Evolutionary conservation across 92 coral and sea anemone species (phyloP).

Genomic region (Blastomussa wellsi): DNA sequence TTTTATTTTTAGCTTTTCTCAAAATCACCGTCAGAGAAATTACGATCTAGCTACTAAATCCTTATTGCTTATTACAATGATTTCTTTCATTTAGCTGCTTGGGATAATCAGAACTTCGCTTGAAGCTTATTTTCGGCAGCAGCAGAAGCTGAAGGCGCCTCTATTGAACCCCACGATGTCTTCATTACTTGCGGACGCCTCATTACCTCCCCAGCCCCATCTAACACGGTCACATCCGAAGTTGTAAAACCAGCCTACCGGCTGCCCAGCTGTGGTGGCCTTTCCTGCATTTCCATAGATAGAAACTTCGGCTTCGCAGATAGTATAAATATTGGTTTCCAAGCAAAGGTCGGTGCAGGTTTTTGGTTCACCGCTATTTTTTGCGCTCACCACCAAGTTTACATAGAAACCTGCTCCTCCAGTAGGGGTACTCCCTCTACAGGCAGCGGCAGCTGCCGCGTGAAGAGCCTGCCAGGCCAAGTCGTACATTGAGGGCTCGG

Average conservation of each 20-base stretch:
- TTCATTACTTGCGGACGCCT: neutral
- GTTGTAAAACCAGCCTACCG: neutral
- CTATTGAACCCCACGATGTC: no score
- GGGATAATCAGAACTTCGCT: no score
- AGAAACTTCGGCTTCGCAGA: neutral
- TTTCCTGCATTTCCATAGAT: neutral
- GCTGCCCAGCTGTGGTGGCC: neutral
- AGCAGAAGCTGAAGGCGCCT: no score
- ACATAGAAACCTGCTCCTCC: neutral
- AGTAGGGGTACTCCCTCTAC: neutral
- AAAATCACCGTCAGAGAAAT: no score
- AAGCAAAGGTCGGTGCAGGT: neutral
- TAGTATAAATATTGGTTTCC: neutral
- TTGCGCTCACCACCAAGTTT: neutral
- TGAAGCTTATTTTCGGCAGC: no score
- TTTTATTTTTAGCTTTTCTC: no score
- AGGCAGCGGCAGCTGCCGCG: neutral
- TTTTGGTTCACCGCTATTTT: neutral
- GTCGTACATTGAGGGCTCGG: neutral
- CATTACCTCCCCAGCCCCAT: neutral
- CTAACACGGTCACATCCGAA: neutral
- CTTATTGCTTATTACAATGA: no score
- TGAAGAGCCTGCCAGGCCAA: constrained; percentile 2
- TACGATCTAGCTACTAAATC: no score
- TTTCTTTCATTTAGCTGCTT: no score